Evolutionary conservation across 2,797 vertebrate species (phyloP).

Genomic region (Tenualosa ilisha): DNA sequence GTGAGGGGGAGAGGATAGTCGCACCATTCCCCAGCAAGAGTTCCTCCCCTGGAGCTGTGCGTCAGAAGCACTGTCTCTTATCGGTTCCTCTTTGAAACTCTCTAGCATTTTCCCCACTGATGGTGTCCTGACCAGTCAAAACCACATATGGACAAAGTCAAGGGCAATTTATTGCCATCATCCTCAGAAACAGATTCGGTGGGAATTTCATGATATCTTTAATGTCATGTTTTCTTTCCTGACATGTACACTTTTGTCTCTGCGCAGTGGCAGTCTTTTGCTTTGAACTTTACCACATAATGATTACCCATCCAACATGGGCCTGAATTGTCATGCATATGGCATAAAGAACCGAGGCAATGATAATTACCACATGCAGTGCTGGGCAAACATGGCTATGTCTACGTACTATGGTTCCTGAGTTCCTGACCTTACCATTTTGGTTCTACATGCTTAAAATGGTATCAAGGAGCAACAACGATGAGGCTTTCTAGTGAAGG

Average conservation of each 20-base stretch:
- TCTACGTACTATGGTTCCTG: neutral
- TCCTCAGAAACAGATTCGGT: neutral
- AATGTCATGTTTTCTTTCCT: neutral
- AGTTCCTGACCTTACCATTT: conserved; percentile 3
- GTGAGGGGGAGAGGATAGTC: conserved; percentile 32
- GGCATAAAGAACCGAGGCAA: conserved; percentile 57
- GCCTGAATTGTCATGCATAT: conserved; percentile 59
- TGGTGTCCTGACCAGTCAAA: neutral
- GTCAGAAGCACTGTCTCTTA: conserved; percentile 66
- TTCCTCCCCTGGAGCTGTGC: conserved; percentile 61
- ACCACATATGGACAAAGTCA: neutral
- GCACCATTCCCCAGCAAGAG: conserved; percentile 33
- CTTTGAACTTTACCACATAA: conserved; percentile 52
- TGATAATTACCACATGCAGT: conserved; percentile 35
- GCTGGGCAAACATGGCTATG: neutral
- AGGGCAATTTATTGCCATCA: neutral
- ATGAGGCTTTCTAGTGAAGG: neutral
- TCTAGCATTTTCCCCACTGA: conserved; percentile 28
- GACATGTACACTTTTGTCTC: neutral
- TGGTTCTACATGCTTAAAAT: conserved; percentile 11
- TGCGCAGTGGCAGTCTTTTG: conserved; percentile 34
- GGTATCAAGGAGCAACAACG: neutral
- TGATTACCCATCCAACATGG: conserved; percentile 55
- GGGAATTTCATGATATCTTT: neutral
- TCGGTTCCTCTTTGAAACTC: conserved; percentile 61